These are phyloP conservation scores for Apotomis turbidana DNA, from an alignment of 2,888 invertebrate species.

Conservation along the genomic window DNA sequence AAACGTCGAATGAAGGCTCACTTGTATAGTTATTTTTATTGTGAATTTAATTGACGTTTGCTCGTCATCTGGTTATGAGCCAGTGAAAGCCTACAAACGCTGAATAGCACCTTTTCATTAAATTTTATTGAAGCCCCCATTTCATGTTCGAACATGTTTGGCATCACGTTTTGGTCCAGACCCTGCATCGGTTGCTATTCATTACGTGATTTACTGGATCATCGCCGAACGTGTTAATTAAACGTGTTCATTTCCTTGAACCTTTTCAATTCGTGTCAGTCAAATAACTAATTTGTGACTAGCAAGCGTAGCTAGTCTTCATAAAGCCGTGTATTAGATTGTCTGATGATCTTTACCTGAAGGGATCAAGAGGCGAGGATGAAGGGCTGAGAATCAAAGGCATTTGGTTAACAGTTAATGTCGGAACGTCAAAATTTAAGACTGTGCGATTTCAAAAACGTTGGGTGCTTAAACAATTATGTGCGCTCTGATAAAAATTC, in stretches of 20 bases:
- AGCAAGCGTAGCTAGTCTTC: background rate
- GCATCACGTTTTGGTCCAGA: slow-evolving; percentile 6
- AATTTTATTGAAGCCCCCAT: slow-evolving; percentile 26
- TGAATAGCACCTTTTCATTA: slow-evolving; percentile 36
- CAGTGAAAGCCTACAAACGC: slow-evolving; percentile 12
- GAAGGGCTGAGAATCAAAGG: background rate
- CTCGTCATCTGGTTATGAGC: slow-evolving; percentile 4
- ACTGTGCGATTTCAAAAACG: background rate
- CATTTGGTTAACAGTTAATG: background rate
- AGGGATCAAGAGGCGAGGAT: background rate
- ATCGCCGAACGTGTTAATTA: slow-evolving; percentile 25
- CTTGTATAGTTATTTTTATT: too few relatives aligned
- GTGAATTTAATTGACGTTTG: background rate
- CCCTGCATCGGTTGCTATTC: slow-evolving; percentile 8
- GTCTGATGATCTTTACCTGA: background rate
- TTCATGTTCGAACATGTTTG: slow-evolving; percentile 29
- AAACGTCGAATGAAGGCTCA: background rate
- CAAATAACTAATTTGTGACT: slow-evolving; percentile 10
- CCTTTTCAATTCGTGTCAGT: slow-evolving; percentile 13
- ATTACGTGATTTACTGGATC: slow-evolving; percentile 17
- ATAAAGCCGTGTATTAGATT: background rate
- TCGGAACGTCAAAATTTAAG: background rate
- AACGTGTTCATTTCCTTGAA: background rate
- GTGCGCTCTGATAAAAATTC: background rate
- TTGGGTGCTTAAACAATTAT: background rate